Percentiles rank a stretch among this genome's conserved stretches.
Evolutionary conservation across 2,797 vertebrate species (phyloP).

Genomic region (Chelidonichthys spinosus): DNA sequence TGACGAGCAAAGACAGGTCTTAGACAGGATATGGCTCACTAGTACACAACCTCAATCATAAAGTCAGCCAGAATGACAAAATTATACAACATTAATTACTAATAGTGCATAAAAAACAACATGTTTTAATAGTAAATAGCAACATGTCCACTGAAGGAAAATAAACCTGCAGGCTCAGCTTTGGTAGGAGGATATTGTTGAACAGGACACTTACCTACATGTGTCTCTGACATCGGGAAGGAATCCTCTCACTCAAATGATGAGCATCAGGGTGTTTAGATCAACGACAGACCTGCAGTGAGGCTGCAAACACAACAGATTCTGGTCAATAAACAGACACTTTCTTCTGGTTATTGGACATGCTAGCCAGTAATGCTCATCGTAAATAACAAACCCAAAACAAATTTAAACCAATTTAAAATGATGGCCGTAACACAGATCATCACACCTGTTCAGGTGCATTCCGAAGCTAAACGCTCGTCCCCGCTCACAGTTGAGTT

Average conservation of each 20-base stretch:
- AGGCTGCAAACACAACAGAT: neutral
- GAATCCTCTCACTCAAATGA: neutral
- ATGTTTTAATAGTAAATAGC: too few relatives aligned
- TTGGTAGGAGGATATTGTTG: neutral
- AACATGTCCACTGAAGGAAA: neutral
- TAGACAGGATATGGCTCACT: neutral
- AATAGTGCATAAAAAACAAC: neutral
- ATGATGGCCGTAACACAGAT: neutral
- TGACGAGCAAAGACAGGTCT: neutral
- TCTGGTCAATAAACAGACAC: neutral
- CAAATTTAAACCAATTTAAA: neutral
- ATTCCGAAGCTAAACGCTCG: neutral
- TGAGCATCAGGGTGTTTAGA: neutral
- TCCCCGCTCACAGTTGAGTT: conserved; percentile 32
- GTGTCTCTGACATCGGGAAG: neutral
- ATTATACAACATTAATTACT: neutral
- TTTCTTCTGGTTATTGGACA: too few relatives aligned
- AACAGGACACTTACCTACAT: neutral
- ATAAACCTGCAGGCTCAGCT: neutral
- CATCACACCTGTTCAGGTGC: conserved; percentile 7
- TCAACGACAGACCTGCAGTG: neutral
- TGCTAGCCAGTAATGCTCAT: neutral
- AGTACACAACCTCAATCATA: neutral
- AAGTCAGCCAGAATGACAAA: neutral
- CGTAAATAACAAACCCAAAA: neutral